Conservation (phyloP, 2,113 vertebrate genomes). For the Oreochromis aureus region DNA sequence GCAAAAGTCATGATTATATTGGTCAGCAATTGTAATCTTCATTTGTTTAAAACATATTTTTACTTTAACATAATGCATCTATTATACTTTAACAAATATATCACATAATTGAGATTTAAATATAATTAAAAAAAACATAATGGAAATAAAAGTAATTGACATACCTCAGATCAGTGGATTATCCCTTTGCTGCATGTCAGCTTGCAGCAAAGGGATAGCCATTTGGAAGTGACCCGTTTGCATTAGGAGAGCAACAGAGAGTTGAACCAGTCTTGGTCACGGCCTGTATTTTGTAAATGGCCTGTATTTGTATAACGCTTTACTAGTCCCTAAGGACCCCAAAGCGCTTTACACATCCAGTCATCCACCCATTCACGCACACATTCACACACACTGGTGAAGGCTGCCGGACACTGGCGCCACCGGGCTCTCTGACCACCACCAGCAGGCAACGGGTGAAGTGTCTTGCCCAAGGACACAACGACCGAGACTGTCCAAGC, state of each 20-base stretch:
- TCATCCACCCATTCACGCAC: too few species aligned
- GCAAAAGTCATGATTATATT: background rate
- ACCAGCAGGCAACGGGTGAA: too few species aligned
- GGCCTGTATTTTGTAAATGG: too few species aligned
- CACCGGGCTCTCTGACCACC: too few species aligned
- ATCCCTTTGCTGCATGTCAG: background rate
- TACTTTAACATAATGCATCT: background rate
- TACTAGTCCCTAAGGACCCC: too few species aligned
- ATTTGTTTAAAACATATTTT: background rate
- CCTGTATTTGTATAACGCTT: too few species aligned
- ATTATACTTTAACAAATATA: background rate
- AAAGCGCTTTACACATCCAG: too few species aligned
- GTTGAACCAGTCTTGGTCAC: background rate
- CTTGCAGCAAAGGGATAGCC: background rate
- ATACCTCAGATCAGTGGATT: background rate
- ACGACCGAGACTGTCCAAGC: too few species aligned
- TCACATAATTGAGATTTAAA: background rate
- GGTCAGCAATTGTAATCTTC: background rate
- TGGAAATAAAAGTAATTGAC: background rate
- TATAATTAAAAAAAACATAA: background rate
- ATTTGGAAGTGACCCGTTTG: background rate
- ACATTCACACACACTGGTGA: too few species aligned
- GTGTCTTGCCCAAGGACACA: too few species aligned
- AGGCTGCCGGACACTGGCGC: too few species aligned
- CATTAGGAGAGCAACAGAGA: background rate